Evolutionary conservation across 2,113 vertebrate genomes (phyloP).

Genomic region (Smithornis capensis): DNA sequence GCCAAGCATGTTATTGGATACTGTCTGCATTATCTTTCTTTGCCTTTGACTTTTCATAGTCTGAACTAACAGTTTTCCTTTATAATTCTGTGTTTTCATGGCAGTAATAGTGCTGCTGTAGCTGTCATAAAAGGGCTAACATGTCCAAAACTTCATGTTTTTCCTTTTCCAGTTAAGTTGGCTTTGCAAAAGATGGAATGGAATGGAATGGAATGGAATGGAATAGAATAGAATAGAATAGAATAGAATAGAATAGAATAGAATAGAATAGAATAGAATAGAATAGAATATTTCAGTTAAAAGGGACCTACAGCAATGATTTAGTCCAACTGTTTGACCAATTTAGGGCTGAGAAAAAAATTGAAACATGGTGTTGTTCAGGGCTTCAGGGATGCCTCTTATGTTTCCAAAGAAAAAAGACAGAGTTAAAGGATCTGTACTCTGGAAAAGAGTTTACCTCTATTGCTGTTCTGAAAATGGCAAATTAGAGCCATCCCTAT

Average conservation of each 20-base stretch:
- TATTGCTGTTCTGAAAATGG: not conserved
- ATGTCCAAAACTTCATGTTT: not conserved
- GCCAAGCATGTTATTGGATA: not conserved
- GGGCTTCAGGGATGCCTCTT: not conserved
- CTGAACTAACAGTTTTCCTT: not conserved
- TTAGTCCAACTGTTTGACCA: not conserved
- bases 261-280: not conserved
- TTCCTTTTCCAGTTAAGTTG: not conserved
- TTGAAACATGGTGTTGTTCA: not conserved
- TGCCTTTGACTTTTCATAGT: not conserved
- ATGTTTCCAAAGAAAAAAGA: not conserved
- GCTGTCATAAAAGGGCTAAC: not conserved
- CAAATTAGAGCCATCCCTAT: not conserved
- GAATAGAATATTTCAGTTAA: not conserved
- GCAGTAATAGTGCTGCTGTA: not conserved
- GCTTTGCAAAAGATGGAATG: not conserved
- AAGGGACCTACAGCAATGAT: not conserved
- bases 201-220: not conserved
- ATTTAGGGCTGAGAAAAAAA: not conserved
- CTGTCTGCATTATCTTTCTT: not conserved
- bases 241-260: not conserved
- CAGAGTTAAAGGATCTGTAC: not conserved
- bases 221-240: not conserved
- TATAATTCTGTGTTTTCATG: not conserved
- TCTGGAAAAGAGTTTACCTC: not conserved